Percentiles rank a stretch among this genome's conserved stretches.
These are phyloP conservation scores for Amphimedon queenslandica DNA, from an alignment of 37 sponge, comb jelly and placozoan genomes.

Conservation along the genomic window DNA sequence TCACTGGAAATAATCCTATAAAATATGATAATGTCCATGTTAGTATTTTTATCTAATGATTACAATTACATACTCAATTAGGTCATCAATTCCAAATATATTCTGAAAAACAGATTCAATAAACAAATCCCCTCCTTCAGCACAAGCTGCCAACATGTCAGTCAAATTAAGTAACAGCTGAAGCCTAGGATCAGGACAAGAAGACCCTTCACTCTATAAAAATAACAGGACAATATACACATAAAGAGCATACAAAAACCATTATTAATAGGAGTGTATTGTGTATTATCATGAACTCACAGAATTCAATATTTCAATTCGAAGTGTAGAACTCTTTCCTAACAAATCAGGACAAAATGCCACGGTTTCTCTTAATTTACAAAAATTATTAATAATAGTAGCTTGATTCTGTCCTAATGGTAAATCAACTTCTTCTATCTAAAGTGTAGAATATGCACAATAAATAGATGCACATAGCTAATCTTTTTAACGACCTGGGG, in stretches of 20 bases:
- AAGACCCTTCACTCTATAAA: neutral
- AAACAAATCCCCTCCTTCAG: constrained; percentile 66
- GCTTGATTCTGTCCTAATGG: constrained; percentile 67
- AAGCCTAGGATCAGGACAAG: constrained; percentile 15
- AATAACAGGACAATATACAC: neutral
- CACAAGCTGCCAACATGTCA: constrained; percentile 74
- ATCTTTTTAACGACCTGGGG: too few relatives aligned
- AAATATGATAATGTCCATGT: too few relatives aligned
- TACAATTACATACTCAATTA: constrained; percentile 28
- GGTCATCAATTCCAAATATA: constrained; percentile 42
- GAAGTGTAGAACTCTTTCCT: constrained; percentile 8
- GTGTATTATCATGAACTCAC: neutral
- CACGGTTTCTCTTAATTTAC: constrained; percentile 48
- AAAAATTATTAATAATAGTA: constrained; percentile 47
- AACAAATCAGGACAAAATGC: constrained; percentile 40
- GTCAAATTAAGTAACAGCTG: constrained; percentile 33
- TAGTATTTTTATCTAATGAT: too few relatives aligned
- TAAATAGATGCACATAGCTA: too few relatives aligned
- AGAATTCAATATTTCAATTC: constrained; percentile 15
- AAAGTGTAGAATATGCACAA: neutral
- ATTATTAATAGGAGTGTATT: neutral
- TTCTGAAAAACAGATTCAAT: constrained; percentile 81
- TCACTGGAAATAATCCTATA: neutral
- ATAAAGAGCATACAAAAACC: too few relatives aligned
- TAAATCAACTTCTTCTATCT: constrained; percentile 65